A percentile compares a stretch with the other conserved stretches of the same genome.
Evolutionary conservation across 2,888 invertebrate genomes (phyloP).

Genomic region (Lamellibrachia columna): DNA sequence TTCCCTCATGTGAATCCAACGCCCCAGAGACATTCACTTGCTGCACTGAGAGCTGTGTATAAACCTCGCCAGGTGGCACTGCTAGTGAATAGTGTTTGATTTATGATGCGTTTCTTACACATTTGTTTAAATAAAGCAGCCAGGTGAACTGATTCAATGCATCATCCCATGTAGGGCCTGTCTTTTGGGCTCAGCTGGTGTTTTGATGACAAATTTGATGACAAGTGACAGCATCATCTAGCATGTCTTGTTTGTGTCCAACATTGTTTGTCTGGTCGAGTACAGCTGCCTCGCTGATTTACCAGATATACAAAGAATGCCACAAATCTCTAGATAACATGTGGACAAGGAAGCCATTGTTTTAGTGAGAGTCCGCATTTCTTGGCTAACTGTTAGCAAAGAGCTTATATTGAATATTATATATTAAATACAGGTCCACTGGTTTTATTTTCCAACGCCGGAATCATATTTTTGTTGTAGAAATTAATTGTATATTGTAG

Average conservation of each 20-base stretch:
- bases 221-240: neutral
- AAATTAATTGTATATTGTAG: neutral
- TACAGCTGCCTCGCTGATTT: neutral
- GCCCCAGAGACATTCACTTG: neutral
- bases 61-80: neutral
- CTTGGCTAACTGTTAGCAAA: neutral
- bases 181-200: neutral
- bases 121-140: slow-evolving; percentile 10
- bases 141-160: neutral
- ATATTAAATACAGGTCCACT: neutral
- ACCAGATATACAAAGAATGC: neutral
- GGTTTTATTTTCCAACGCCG: neutral
- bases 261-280: neutral
- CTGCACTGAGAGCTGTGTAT: neutral
- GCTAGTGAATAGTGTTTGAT: neutral
- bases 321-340: neutral
- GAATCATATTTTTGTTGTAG: neutral
- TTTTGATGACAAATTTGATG: neutral
- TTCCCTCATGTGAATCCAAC: neutral
- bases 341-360: neutral
- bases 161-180: neutral
- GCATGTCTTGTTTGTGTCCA: neutral
- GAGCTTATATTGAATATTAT: neutral
- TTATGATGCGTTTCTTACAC: neutral
- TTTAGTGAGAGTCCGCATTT: neutral